Base-by-base conservation (phyloP, 2,888 invertebrate genomes). In the Prosapia bicincta region DNA sequence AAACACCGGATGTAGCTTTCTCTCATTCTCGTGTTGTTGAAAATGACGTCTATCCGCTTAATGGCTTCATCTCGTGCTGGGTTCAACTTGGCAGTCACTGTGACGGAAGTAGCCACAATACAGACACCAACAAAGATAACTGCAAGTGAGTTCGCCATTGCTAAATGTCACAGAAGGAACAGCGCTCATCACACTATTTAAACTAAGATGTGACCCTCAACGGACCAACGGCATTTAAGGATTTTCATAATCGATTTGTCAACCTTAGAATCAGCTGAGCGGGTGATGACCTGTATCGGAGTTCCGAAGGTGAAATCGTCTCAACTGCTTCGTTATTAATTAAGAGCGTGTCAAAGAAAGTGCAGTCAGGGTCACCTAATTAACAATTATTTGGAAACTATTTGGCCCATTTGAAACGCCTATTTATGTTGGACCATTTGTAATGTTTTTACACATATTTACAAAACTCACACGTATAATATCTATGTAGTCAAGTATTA, bases 1-100 rank as follows among this genome's bases (percentile, higher is more conserved):
- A 74, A 74, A 32, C 74, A 74, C 65, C 74, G 26, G 30, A 74
- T 74, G 65, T 69, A 74, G 69, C 69, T 69, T 66, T 74, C 74
- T 66, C 74, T 54, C 69, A 69, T 69, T 28, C 74, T 25, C 28
- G 74, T 74, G 30, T 74, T 74, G 69, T 74, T 74, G 65, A 74
- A 65, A 23, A 74, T 69, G 65, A 38, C 69, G 24, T 74, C 74
- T 24, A 74, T 7, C 25, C 66, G 54, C 20, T 74, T 69, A 1
- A 69, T 24, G 23, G 69, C 74, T 26, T 74, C 74, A 23, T 69
- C 69, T 25, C 69, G 65, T 20, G 74, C 20, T 9, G 54, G 54
- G 20, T 54, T 1, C 20, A 54, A 20, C 54, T n/a, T 54, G 10
- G 54, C 20, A 5, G n/a, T 13, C 3, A 15, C 38, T 54, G 7